Evolutionary conservation across 2,888 invertebrate genomes (phyloP), one percentile per base, ranked within the genome.

Genomic region (Oegoconia quadripuncta): DNA sequence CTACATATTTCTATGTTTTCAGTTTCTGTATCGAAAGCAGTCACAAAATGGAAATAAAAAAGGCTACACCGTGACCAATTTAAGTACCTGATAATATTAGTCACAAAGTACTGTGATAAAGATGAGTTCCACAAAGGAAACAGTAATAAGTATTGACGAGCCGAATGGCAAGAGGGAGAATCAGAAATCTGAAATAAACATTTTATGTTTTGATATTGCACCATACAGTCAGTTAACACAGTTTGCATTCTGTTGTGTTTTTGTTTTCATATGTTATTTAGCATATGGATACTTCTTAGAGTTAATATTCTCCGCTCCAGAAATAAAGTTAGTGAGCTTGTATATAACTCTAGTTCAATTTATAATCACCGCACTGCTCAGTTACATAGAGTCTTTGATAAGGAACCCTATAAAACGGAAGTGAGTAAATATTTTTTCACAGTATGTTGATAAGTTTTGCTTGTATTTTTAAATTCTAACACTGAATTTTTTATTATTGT

Each of bases 341-440:
- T 97, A 95, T 72, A 89, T 98, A 46, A 98, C 98, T 1, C 83
- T 98, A 40, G 89, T 97, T 11, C 98, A 98, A 80, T 98, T 98
- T 87, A 89, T 91, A 12, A 95, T 93, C 61, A 98, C 98, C 64
- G 91, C 93, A 42, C 48, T 91, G 16, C 95, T 98, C 70, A 96
- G 96, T 39, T 89, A 93, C 47, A 67, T 92, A 30, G 98, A 98
- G 80, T 89, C 91, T 42, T 68, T 88, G 68, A 70, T 92, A 59
- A 81, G 90, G 65, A 80, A 89, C 62, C 90, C 92, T 42, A 89
- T 88, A 17, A 79, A 89, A 57, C 86, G 92, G 55, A 89, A 83
- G 90, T 89, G 56, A 83, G 84, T 76, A 52, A n/a, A n/a, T 46
- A n/a, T 3, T 20, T 28, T 46, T 38, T 23, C 3, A 2, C 41